These are phyloP conservation scores for Conus betulinus DNA, from an alignment of 1,140 invertebrate species.

Conservation along the genomic window DNA sequence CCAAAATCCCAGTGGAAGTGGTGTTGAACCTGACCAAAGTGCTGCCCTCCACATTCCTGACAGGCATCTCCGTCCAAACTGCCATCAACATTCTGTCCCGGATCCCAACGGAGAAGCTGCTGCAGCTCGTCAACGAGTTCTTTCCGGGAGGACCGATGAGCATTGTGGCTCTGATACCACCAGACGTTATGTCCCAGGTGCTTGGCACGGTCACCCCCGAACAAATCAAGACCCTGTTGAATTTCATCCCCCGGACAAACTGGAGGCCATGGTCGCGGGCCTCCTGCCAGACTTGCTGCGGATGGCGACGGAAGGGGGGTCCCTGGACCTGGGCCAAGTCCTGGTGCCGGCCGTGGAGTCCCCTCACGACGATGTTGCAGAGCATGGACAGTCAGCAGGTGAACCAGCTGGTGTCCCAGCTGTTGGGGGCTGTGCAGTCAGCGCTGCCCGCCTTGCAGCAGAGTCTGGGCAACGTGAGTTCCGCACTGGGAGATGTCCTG, in stretches of 20 bases:
- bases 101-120: neutral
- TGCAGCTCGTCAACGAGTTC: neutral
- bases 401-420: neutral
- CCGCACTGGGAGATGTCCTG: neutral
- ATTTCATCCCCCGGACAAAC: neutral
- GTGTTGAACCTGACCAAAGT: slow-evolving; percentile 7
- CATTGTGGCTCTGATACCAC: neutral
- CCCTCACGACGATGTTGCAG: neutral
- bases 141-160: neutral
- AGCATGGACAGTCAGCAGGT: neutral
- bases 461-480: neutral
- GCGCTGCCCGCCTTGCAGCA: neutral
- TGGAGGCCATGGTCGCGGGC: neutral
- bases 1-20: neutral
- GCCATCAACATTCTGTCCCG: neutral
- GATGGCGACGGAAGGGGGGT: neutral
- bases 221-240: neutral
- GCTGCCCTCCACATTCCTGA: neutral
- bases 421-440: neutral
- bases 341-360: neutral
- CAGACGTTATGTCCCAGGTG: neutral
- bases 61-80: neutral
- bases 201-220: neutral
- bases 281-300: neutral
- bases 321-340: neutral